A percentile compares a stretch with the other conserved stretches of the same genome.
phyloP scores from a whole-genome alignment of 1,140 invertebrate genomes.

The Drosophila melanica region DNA sequence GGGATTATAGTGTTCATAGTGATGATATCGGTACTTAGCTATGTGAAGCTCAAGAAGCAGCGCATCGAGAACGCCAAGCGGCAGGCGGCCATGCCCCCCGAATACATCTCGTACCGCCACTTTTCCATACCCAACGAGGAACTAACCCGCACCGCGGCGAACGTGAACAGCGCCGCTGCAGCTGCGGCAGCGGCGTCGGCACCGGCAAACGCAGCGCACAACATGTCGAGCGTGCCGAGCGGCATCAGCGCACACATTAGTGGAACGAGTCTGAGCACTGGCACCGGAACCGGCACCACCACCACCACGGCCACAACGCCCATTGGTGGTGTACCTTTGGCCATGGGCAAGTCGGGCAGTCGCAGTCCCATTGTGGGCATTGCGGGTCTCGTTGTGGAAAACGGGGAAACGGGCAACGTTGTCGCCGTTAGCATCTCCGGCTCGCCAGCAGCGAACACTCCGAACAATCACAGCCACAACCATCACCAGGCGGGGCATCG shows the following conservation, averaged over 20 bases:
- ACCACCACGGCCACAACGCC: conserved; percentile 78
- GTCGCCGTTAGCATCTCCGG: conserved; percentile 10
- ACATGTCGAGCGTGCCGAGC: conserved; percentile 78
- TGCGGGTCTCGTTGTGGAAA: conserved; percentile 46
- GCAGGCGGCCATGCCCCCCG: conserved; percentile 86
- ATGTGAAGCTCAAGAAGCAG: conserved; percentile 93
- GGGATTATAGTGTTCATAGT: conserved; percentile 93
- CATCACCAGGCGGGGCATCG: conserved; percentile 41
- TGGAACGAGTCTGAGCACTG: conserved; percentile 77
- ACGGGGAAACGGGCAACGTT: conserved; percentile 35
- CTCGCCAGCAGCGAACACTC: conserved; percentile 26
- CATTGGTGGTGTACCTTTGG: conserved; percentile 55
- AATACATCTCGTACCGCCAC: conserved; percentile 90
- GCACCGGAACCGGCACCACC: conserved; percentile 71
- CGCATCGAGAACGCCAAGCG: conserved; percentile 88
- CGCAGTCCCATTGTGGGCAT: conserved; percentile 65
- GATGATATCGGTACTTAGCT: conserved; percentile 91
- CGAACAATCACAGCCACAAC: conserved; percentile 47
- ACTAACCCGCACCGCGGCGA: conserved; percentile 59
- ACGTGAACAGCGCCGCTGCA: conserved; percentile 31
- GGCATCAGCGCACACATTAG: conserved; percentile 82
- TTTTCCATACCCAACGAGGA: conserved; percentile 86
- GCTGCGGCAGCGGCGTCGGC: conserved; percentile 29
- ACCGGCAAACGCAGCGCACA: conserved; percentile 28
- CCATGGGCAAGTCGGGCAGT: conserved; percentile 55